Evolutionary conservation across 2,888 invertebrate genomes (phyloP), one percentile per base, ranked within the genome.

Genomic region (Xestia xanthographa): DNA sequence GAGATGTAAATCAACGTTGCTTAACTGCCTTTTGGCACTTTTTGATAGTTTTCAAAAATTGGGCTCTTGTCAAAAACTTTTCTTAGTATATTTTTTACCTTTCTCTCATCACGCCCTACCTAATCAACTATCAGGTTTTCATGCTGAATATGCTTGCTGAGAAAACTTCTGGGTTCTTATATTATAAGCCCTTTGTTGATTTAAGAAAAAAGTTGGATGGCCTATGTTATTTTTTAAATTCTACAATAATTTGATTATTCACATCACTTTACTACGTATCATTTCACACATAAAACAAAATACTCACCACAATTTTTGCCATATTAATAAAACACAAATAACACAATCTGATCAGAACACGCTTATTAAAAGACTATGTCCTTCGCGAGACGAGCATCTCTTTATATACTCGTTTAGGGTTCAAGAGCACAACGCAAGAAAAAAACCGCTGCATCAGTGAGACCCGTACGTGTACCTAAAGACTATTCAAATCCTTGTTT

Each of bases 281-380:
- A 34, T 50, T 53, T 45, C 29, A n/a, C 75, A 29, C 14, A 53
- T 29, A 48, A 41, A 43, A 26, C 45, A 38, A 56, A 48, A 50
- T 78, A 86, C 83, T 83, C 38, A 83, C 83, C 74, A 66, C 68
- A 60, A 83, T 69, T 66, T 86, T 83, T 26, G 87, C 14, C 83
- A 83, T 83, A 11, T 20, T 86, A 56, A 50, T 34, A 34, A 56
- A 56, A 48, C 75, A 58, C 8, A 66, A 53, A 65, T 82, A 38
- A 67, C 76, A 80, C 80, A 75, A 76, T 75, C 62, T 71, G 26
- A 26, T 60, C 48, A 67, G 67, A 48, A 38, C 65, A 68, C 63
- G 72, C 26, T 66, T 68, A 29, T 62, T 29, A 48, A 58, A 41
- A 60, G 66, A 86, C 82, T 87, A 58, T 22, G 65, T 72, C 70